A percentile compares a stretch with the other conserved stretches of the same genome.
These are phyloP conservation scores for Polydesmus complanatus DNA, from an alignment of 2,888 invertebrate genomes.

Conservation along the genomic window DNA sequence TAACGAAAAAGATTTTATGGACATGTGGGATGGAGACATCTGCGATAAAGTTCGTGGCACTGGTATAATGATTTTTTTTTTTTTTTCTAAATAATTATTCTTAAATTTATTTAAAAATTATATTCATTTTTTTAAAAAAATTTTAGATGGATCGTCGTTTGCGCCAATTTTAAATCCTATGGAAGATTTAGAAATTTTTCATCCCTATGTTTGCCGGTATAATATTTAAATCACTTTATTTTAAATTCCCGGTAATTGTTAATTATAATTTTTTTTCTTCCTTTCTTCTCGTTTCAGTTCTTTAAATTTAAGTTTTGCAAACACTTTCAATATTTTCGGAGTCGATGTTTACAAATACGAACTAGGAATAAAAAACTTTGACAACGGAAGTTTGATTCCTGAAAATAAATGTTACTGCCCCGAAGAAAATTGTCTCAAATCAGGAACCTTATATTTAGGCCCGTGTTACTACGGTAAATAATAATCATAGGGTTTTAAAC, in stretches of 20 bases:
- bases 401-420: conserved; percentile 15
- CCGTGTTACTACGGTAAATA: conserved; percentile 14
- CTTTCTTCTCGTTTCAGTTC: neutral
- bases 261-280: neutral
- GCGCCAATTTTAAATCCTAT: neutral
- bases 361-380: neutral
- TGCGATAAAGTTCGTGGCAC: neutral
- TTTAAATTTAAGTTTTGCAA: neutral
- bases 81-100: too few relatives aligned
- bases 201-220: neutral
- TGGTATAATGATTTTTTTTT: too few relatives aligned
- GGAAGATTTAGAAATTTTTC: neutral
- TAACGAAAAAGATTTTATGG: neutral
- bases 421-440: conserved; percentile 12
- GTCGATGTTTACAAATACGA: conserved; percentile 7
- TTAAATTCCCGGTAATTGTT: neutral
- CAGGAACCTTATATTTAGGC: conserved; percentile 15
- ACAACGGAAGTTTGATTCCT: conserved; percentile 10
- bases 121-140: too few relatives aligned
- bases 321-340: neutral
- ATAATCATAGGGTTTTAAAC: neutral
- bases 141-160: too few relatives aligned
- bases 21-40: neutral
- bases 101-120: too few relatives aligned
- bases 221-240: neutral